Evolutionary conservation across 2,797 vertebrate species (phyloP).

Genomic region (Halcyon leucocephala): DNA sequence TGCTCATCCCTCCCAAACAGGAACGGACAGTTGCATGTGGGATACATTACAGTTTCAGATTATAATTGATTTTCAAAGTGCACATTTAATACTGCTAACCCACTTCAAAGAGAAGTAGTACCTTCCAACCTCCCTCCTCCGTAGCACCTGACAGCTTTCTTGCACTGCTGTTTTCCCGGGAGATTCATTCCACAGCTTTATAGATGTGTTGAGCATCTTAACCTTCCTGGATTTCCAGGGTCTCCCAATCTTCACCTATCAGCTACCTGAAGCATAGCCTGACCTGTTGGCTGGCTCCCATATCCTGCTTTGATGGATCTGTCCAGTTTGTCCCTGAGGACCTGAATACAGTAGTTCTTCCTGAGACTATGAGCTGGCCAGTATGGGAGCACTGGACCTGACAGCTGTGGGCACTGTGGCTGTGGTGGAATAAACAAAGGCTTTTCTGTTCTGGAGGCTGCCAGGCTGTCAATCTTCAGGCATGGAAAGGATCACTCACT

Average conservation of each 20-base stretch:
- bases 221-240: not conserved
- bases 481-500: not conserved
- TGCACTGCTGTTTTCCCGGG: not conserved
- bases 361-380: not conserved
- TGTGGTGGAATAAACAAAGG: not conserved
- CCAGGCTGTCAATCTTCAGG: constrained; percentile 5
- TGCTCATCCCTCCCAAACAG: not conserved
- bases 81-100: not conserved
- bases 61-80: not conserved
- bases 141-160: not conserved
- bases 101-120: not conserved
- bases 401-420: constrained; percentile 20
- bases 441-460: not conserved
- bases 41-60: not conserved
- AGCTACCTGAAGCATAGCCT: not conserved
- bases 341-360: not conserved
- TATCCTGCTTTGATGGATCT: not conserved
- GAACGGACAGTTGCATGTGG: not conserved
- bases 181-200: not conserved
- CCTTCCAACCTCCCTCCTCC: not conserved
- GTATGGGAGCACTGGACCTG: not conserved
- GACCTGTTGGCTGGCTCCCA: not conserved
- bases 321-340: not conserved
- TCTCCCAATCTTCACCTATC: not conserved
- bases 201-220: not conserved